Percentiles rank a stretch among this genome's conserved stretches.
phyloP scores from a whole-genome alignment of 2,797 vertebrate species.

The Champsocephalus gunnari region DNA sequence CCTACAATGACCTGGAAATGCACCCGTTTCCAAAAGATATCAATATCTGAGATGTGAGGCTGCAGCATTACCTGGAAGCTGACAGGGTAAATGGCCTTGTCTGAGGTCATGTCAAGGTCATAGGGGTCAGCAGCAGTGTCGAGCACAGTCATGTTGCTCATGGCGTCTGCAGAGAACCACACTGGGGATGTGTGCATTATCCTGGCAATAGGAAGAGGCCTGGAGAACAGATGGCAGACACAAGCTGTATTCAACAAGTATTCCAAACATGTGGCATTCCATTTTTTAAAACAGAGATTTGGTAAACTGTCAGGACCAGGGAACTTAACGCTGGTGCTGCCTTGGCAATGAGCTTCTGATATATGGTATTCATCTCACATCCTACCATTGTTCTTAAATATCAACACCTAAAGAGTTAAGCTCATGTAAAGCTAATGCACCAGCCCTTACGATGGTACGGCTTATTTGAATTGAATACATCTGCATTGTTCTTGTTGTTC shows the following conservation, averaged over 20 bases:
- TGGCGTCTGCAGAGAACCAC: slow-evolving; percentile 88
- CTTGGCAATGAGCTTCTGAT: neutral
- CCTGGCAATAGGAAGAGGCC: slow-evolving; percentile 60
- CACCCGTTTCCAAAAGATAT: neutral
- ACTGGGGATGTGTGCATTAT: slow-evolving; percentile 80
- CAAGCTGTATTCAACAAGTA: neutral
- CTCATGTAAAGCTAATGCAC: too few species aligned
- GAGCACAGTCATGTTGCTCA: slow-evolving; percentile 93
- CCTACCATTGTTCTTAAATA: too few species aligned
- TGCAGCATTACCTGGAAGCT: slow-evolving; percentile 90
- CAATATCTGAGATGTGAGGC: neutral
- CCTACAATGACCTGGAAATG: neutral
- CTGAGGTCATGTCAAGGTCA: slow-evolving; percentile 86
- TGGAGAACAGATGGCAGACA: slow-evolving; percentile 31
- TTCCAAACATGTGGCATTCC: neutral
- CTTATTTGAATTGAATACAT: neutral
- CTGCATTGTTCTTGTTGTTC: neutral
- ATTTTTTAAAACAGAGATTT: neutral
- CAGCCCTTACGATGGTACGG: too few species aligned
- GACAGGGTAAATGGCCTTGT: slow-evolving; percentile 88
- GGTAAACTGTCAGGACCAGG: neutral
- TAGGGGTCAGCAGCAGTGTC: slow-evolving; percentile 88
- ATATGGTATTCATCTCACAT: neutral
- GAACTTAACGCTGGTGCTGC: neutral
- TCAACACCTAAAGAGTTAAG: too few species aligned